Evolutionary conservation across 2,113 vertebrate species (phyloP).

Genomic region (Rhinolophus ferrumequinum): DNA sequence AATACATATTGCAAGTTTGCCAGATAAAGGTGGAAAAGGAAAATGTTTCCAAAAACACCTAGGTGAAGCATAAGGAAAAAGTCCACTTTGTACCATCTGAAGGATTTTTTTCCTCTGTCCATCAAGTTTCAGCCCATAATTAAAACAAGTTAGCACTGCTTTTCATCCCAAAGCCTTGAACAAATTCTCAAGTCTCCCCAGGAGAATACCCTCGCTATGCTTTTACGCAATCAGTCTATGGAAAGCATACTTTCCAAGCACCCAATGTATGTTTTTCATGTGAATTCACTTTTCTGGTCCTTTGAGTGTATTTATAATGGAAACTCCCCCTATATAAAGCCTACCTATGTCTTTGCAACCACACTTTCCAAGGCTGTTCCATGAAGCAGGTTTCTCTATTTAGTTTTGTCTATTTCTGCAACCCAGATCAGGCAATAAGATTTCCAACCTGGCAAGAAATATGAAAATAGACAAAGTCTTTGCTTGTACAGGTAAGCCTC

Average conservation of each 20-base stretch:
- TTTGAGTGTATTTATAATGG: background rate
- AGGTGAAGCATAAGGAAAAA: background rate
- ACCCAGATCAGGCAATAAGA: background rate
- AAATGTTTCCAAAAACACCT: background rate
- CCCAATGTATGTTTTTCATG: background rate
- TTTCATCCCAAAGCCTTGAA: background rate
- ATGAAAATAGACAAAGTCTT: constrained; percentile 8
- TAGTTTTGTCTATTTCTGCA: constrained; percentile 43
- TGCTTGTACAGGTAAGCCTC: background rate
- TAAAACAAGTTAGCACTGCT: background rate
- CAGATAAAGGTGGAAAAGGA: background rate
- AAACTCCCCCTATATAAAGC: constrained; percentile 46
- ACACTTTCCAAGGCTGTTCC: constrained; percentile 30
- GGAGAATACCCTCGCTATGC: background rate
- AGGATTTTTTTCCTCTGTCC: background rate
- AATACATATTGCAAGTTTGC: background rate
- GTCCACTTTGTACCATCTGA: constrained; percentile 24
- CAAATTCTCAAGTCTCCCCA: background rate
- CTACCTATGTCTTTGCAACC: constrained; percentile 16
- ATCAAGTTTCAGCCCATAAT: constrained; percentile 29
- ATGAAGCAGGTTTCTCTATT: background rate
- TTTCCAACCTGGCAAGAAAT: constrained; percentile 45
- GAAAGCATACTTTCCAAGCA: background rate
- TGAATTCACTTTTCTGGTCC: background rate
- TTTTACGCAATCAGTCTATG: background rate